Evolutionary conservation across 2,797 vertebrate genomes (phyloP).

Genomic region (Thripadectes ignobilis): DNA sequence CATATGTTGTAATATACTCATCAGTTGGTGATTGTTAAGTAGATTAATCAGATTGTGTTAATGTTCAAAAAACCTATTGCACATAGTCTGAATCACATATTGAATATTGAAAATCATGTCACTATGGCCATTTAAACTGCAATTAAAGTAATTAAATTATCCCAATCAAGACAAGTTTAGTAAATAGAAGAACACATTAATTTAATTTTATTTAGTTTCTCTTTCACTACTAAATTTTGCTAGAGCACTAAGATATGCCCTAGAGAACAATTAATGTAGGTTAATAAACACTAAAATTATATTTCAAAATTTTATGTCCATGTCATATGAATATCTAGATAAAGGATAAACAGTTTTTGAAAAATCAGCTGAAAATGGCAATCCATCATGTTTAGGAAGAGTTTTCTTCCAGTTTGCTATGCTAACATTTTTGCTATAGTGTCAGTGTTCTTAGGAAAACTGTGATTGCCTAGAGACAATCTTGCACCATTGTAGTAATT

Average conservation of each 20-base stretch:
- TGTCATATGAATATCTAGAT: background rate
- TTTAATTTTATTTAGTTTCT: conserved; percentile 23
- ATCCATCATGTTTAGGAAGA: background rate
- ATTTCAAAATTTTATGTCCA: background rate
- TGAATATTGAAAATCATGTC: conserved; percentile 11
- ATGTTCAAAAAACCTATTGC: background rate
- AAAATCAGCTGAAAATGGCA: background rate
- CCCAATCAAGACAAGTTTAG: background rate
- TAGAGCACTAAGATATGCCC: background rate
- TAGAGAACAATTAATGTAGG: background rate
- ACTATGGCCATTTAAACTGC: conserved; percentile 4
- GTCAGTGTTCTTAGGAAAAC: background rate
- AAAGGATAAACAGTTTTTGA: background rate
- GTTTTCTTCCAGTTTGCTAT: background rate
- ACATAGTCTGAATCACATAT: conserved; percentile 7
- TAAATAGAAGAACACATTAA: conserved; percentile 17
- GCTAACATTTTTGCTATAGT: background rate
- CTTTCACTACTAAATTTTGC: background rate
- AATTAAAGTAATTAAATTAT: conserved; percentile 51
- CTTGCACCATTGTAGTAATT: background rate
- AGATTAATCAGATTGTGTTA: conserved; percentile 22
- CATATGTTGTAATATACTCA: background rate
- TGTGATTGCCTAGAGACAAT: background rate
- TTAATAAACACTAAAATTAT: conserved; percentile 1
- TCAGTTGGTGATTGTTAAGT: background rate